Evolutionary conservation across 2,888 invertebrate species (phyloP).

Genomic region (Apoderus coryli): DNA sequence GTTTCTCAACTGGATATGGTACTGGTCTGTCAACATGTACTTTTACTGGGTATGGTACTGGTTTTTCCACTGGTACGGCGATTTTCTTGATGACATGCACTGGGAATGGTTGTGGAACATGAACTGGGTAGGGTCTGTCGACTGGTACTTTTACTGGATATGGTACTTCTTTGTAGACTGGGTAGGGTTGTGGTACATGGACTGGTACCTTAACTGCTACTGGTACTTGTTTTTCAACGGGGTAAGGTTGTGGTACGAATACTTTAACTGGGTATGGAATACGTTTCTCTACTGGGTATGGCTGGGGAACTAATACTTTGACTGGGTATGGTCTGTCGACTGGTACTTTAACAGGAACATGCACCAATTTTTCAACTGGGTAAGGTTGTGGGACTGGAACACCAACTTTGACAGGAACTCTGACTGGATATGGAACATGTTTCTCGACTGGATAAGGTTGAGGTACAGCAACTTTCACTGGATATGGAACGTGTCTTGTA

Average conservation of each 20-base stretch:
- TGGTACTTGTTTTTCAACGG: constrained; percentile 60
- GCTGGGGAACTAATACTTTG: constrained; percentile 63
- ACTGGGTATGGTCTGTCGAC: constrained; percentile 68
- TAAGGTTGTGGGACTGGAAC: constrained; percentile 63
- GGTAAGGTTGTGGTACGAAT: constrained; percentile 60
- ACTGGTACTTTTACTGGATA: constrained; percentile 56
- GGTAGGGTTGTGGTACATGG: constrained; percentile 62
- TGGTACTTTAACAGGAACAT: constrained; percentile 51
- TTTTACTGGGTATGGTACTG: constrained; percentile 50
- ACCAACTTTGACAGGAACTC: constrained; percentile 65
- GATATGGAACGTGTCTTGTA: constrained; percentile 50
- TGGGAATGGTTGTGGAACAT: constrained; percentile 51
- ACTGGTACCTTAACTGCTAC: constrained; percentile 62
- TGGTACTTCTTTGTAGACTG: constrained; percentile 51
- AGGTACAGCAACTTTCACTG: constrained; percentile 45
- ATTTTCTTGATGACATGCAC: constrained; percentile 54
- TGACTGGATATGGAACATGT: constrained; percentile 56
- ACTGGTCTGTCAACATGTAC: constrained; percentile 38
- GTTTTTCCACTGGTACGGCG: constrained; percentile 53
- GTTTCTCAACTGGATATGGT: constrained; percentile 49
- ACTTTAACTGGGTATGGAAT: constrained; percentile 63
- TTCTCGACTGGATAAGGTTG: constrained; percentile 59
- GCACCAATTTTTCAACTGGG: constrained; percentile 65
- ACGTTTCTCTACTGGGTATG: constrained; percentile 67
- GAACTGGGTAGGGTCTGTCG: constrained; percentile 54